A percentile compares a stretch with the other conserved stretches of the same genome.
Evolutionary conservation across 2,888 invertebrate genomes (phyloP).

Genomic region (Macaria liturata): DNA sequence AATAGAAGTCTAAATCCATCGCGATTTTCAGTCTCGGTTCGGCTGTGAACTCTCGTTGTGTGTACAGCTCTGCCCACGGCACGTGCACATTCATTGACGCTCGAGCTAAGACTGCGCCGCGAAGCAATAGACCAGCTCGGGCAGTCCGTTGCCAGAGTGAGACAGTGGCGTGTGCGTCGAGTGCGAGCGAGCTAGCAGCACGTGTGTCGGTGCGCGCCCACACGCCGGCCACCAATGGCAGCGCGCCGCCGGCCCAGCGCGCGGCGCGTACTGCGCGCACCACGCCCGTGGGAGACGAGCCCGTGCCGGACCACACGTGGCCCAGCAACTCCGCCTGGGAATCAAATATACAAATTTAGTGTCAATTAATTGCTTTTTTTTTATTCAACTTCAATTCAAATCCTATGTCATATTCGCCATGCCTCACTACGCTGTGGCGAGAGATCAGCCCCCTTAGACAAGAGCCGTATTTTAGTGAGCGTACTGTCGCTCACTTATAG

Average conservation of each 20-base stretch:
- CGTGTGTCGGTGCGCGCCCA: slow-evolving; percentile 22
- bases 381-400: too few relatives aligned
- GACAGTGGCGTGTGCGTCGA: slow-evolving; percentile 38
- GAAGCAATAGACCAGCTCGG: slow-evolving; percentile 37
- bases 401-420: too few relatives aligned
- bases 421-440: too few relatives aligned
- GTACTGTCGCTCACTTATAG: too few relatives aligned
- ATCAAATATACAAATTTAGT: too few relatives aligned
- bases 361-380: too few relatives aligned
- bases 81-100: slow-evolving; percentile 29
- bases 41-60: slow-evolving; percentile 31
- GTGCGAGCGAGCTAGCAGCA: slow-evolving; percentile 30
- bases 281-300: slow-evolving; percentile 53
- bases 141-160: slow-evolving; percentile 40
- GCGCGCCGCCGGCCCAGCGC: slow-evolving; percentile 37
- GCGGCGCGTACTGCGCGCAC: slow-evolving; percentile 50
- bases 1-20: slow-evolving; percentile 66
- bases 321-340: slow-evolving; percentile 61
- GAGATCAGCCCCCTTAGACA: too few relatives aligned
- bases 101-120: slow-evolving; percentile 18
- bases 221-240: slow-evolving; percentile 44
- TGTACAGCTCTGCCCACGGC: slow-evolving; percentile 40
- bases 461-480: too few relatives aligned
- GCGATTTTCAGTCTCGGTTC: slow-evolving; percentile 47
- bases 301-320: slow-evolving; percentile 69